Percentiles rank a stretch among this genome's conserved stretches.
Conservation (phyloP, 1,140 invertebrate species). For the Elymnias hypermnestra region DNA sequence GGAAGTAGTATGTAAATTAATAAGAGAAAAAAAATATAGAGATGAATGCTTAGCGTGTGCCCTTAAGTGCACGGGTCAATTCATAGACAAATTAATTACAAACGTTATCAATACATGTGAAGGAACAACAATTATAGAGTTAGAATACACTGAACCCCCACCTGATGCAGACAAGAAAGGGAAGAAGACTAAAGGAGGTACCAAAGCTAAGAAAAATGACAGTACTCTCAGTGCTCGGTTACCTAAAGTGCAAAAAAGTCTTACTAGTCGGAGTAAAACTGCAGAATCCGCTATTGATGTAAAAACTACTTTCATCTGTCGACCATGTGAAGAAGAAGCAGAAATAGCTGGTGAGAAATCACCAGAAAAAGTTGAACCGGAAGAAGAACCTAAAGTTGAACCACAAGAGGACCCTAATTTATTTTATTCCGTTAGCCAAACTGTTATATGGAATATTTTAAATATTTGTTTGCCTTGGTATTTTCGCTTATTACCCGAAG, state of each 20-base stretch:
- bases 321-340: constrained; percentile 41
- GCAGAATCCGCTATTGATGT: constrained; percentile 37
- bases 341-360: constrained; percentile 33
- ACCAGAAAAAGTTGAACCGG: constrained; percentile 33
- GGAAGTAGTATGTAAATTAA: constrained; percentile 49
- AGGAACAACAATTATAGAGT: constrained; percentile 46
- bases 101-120: constrained; percentile 55
- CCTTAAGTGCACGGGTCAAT: constrained; percentile 39
- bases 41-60: constrained; percentile 55
- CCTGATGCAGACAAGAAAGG: constrained; percentile 42
- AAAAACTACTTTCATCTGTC: constrained; percentile 47
- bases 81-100: constrained; percentile 44
- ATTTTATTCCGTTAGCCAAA: constrained; percentile 48
- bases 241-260: constrained; percentile 36
- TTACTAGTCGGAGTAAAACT: constrained; percentile 29
- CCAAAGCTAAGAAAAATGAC: constrained; percentile 40
- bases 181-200: constrained; percentile 36
- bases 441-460: constrained; percentile 59
- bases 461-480: constrained; percentile 62
- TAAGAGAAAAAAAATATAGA: constrained; percentile 52
- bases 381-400: constrained; percentile 44
- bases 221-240: constrained; percentile 36
- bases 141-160: constrained; percentile 38
- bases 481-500: constrained; percentile 44
- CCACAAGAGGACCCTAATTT: constrained; percentile 39